Conservation (phyloP, 2,888 invertebrate genomes). For the Acrobasis repandana region DNA sequence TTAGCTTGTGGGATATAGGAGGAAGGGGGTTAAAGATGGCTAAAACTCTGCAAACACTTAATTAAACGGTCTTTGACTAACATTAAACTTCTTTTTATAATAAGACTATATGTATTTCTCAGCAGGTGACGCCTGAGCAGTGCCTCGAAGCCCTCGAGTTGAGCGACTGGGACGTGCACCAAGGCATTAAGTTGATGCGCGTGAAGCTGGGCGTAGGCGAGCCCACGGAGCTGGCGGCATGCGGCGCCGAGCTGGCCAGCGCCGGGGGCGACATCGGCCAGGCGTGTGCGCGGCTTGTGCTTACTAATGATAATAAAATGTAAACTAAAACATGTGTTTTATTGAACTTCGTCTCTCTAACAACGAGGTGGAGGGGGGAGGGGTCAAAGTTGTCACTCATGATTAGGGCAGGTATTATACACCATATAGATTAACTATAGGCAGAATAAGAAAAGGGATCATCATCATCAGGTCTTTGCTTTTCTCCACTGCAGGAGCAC, state of each 20-base stretch:
- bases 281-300: constrained; percentile 6
- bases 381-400: no score
- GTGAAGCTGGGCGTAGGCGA: constrained; percentile 63
- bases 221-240: constrained; percentile 52
- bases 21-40: no score
- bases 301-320: neutral
- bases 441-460: no score
- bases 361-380: no score
- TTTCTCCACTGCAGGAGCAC: no score
- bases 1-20: no score
- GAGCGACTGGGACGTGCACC: constrained; percentile 94
- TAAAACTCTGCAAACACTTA: no score
- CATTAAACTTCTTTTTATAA: no score
- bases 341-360: neutral
- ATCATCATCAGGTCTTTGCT: no score
- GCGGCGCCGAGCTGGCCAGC: constrained; percentile 81
- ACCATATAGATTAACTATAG: no score
- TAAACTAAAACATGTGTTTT: neutral
- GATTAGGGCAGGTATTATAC: no score
- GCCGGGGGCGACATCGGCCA: constrained; percentile 41
- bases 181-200: constrained; percentile 91
- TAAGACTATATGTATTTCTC: neutral
- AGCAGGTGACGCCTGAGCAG: constrained; percentile 86
- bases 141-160: constrained; percentile 92
- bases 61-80: no score